Percentiles rank a stretch among this genome's conserved stretches.
Evolutionary conservation across 2,113 vertebrate species (phyloP).

Genomic region (Alouatta palliata): DNA sequence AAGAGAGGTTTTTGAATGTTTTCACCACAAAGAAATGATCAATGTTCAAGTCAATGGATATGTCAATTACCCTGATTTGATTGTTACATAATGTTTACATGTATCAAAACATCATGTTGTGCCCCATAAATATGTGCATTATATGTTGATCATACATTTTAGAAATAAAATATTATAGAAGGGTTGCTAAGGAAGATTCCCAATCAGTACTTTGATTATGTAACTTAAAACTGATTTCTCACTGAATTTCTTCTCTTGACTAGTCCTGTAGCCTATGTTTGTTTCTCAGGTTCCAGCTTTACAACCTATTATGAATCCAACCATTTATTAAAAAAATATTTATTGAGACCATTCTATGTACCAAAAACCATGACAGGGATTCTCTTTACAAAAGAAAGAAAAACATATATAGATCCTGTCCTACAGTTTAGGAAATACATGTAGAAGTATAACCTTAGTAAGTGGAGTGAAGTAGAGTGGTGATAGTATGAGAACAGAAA

Average conservation of each 20-base stretch:
- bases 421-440: not conserved
- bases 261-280: not conserved
- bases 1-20: not conserved
- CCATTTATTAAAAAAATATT: not conserved
- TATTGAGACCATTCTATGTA: not conserved
- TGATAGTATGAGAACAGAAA: not conserved
- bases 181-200: not conserved
- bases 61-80: not conserved
- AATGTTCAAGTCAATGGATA: not conserved
- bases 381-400: not conserved
- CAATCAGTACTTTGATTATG: not conserved
- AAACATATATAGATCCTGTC: not conserved
- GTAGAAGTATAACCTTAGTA: not conserved
- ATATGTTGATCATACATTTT: not conserved
- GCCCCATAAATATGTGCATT: not conserved
- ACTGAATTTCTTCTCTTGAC: not conserved
- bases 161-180: not conserved
- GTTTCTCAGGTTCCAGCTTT: not conserved
- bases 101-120: not conserved
- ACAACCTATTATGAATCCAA: not conserved
- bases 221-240: not conserved
- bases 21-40: not conserved
- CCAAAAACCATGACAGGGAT: not conserved
- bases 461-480: not conserved
- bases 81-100: not conserved